These are phyloP conservation scores for Euclidia mi DNA, from an alignment of 2,888 invertebrate species.

Conservation along the genomic window DNA sequence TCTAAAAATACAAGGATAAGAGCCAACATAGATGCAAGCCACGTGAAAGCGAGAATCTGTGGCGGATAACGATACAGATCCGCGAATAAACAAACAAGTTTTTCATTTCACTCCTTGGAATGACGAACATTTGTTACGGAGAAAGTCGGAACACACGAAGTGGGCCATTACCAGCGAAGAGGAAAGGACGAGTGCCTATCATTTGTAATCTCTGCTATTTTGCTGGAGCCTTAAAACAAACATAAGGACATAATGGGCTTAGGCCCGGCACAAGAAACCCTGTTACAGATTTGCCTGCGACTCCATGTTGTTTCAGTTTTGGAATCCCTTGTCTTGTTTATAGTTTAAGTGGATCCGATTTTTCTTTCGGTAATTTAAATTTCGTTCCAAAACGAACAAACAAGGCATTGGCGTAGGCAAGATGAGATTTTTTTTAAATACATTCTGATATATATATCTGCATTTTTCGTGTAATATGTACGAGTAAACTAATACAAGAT, in stretches of 20 bases:
- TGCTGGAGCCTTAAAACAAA: slow-evolving; percentile 26
- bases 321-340: slow-evolving; percentile 7
- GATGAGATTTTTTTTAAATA: too few relatives aligned
- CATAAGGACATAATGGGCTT: slow-evolving; percentile 36
- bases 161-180: slow-evolving; percentile 57
- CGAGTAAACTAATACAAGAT: too few relatives aligned
- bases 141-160: slow-evolving; percentile 55
- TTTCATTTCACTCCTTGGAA: slow-evolving; percentile 23
- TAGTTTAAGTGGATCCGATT: slow-evolving; percentile 2
- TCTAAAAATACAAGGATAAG: neutral
- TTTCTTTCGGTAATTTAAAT: neutral
- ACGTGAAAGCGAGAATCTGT: neutral
- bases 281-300: slow-evolving; percentile 21
- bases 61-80: slow-evolving; percentile 18
- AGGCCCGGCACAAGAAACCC: too few relatives aligned
- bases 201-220: slow-evolving; percentile 44
- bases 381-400: too few relatives aligned
- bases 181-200: slow-evolving; percentile 45
- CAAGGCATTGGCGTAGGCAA: too few relatives aligned
- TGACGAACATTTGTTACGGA: slow-evolving; percentile 47
- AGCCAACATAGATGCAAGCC: neutral
- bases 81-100: slow-evolving; percentile 10
- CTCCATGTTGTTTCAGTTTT: slow-evolving; percentile 9
- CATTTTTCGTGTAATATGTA: too few relatives aligned
- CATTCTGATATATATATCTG: too few relatives aligned